Conservation (phyloP, 2,888 invertebrate genomes). For the Odontothrips loti region DNA sequence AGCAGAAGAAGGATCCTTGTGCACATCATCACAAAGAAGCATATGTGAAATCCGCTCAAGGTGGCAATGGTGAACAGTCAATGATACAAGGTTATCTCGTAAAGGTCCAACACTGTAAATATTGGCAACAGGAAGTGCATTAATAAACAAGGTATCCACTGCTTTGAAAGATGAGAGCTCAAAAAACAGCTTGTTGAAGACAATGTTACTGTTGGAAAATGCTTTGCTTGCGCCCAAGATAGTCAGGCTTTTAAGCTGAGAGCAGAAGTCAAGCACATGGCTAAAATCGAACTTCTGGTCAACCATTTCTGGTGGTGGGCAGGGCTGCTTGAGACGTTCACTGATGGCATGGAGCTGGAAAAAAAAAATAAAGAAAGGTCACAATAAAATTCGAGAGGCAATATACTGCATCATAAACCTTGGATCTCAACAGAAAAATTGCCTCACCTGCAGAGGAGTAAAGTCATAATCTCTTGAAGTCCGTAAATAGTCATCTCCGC, state of each 20-base stretch:
- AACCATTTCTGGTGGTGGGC: slow-evolving; percentile 71
- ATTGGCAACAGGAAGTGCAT: slow-evolving; percentile 63
- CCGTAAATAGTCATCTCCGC: slow-evolving; percentile 65
- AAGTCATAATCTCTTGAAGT: slow-evolving; percentile 63
- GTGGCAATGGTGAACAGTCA: slow-evolving; percentile 64
- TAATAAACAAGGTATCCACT: slow-evolving; percentile 65
- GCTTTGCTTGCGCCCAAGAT: slow-evolving; percentile 63
- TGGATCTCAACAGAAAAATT: background rate
- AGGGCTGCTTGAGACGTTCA: slow-evolving; percentile 78
- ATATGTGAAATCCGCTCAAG: slow-evolving; percentile 70
- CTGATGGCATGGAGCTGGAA: slow-evolving; percentile 85
- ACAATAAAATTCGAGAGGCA: slow-evolving; percentile 23
- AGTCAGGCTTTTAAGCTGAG: slow-evolving; percentile 64
- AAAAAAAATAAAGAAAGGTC: slow-evolving; percentile 31
- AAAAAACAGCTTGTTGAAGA: slow-evolving; percentile 72
- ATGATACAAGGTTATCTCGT: slow-evolving; percentile 59
- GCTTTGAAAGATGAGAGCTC: slow-evolving; percentile 80
- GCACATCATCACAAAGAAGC: slow-evolving; percentile 77
- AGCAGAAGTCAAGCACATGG: slow-evolving; percentile 83
- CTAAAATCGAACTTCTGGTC: slow-evolving; percentile 84
- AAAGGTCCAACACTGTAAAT: slow-evolving; percentile 60
- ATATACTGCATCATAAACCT: slow-evolving; percentile 2
- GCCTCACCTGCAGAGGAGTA: slow-evolving; percentile 69
- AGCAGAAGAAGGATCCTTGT: slow-evolving; percentile 51
- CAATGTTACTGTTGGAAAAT: slow-evolving; percentile 78